Evolutionary conservation across 2,888 invertebrate species (phyloP).

Genomic region (Pyrrhosoma nymphula): DNA sequence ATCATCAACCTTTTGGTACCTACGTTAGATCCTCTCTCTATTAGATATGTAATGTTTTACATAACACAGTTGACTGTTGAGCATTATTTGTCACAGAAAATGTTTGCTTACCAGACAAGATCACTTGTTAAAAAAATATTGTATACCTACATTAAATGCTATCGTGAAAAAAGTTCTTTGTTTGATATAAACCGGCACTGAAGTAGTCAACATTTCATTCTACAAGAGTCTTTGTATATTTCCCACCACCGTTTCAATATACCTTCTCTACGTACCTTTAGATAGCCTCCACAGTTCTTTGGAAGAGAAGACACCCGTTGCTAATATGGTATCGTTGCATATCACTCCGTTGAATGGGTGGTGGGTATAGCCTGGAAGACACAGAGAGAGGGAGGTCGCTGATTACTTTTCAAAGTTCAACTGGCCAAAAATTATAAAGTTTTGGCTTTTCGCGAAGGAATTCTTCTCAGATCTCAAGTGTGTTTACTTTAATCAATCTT

Average conservation of each 20-base stretch:
- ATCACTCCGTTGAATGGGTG: conserved; percentile 99
- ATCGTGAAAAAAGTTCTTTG: not conserved
- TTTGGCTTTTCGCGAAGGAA: conserved; percentile 51
- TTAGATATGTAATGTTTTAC: no score
- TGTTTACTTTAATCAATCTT: conserved; percentile 56
- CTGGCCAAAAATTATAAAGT: conserved; percentile 52
- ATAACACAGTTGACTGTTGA: no score
- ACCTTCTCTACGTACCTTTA: conserved; percentile 85
- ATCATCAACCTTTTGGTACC: no score
- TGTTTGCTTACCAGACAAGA: no score
- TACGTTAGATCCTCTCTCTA: no score
- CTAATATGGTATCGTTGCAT: conserved; percentile 99
- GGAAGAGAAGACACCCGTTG: conserved; percentile 99
- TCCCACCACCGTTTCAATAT: conserved; percentile 41
- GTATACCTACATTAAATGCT: not conserved
- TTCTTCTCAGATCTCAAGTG: not conserved
- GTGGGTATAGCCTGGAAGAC: conserved; percentile 88
- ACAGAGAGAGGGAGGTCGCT: conserved; percentile 71
- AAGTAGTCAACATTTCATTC: not conserved
- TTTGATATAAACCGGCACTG: not conserved
- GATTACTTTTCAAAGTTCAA: conserved; percentile 66
- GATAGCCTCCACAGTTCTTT: conserved; percentile 99
- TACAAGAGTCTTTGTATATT: not conserved
- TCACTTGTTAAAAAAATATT: not conserved
- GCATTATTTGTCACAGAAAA: no score